Evolutionary conservation across 2,888 invertebrate species (phyloP).

Genomic region (Iphiclides podalirius): DNA sequence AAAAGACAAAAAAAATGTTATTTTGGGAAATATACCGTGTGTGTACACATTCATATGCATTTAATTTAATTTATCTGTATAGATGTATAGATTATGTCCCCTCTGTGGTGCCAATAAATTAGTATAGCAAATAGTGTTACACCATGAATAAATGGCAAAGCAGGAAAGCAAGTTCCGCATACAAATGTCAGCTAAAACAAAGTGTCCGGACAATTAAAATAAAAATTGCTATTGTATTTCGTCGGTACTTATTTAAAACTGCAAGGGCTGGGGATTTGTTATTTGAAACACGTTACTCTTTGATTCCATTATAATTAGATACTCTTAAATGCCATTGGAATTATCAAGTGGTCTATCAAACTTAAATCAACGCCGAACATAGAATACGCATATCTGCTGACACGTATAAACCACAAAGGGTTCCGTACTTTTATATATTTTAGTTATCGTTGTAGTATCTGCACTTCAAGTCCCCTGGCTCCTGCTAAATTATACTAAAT

Average conservation of each 20-base stretch:
- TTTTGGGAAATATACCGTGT: too few relatives aligned
- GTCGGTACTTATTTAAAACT: background rate
- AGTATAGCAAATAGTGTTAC: too few relatives aligned
- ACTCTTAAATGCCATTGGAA: background rate
- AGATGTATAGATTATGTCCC: too few relatives aligned
- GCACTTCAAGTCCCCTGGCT: too few relatives aligned
- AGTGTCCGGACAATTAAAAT: background rate
- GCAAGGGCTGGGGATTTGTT: background rate
- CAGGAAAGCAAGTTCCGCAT: background rate
- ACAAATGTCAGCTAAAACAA: background rate
- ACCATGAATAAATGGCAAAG: background rate
- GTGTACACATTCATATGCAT: too few relatives aligned
- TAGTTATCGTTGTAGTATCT: too few relatives aligned
- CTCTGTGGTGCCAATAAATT: too few relatives aligned
- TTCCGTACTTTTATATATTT: too few relatives aligned
- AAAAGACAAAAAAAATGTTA: too few relatives aligned
- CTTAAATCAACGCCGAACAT: background rate
- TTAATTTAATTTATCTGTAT: too few relatives aligned
- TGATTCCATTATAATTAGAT: conserved; percentile 1
- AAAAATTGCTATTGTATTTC: background rate
- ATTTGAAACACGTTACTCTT: background rate
- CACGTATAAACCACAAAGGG: background rate
- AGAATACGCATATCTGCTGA: background rate
- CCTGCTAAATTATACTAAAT: too few relatives aligned
- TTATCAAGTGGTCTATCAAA: background rate